Evolutionary conservation across 2,797 vertebrate species (phyloP).

Genomic region (Lithobates sylvaticus): DNA sequence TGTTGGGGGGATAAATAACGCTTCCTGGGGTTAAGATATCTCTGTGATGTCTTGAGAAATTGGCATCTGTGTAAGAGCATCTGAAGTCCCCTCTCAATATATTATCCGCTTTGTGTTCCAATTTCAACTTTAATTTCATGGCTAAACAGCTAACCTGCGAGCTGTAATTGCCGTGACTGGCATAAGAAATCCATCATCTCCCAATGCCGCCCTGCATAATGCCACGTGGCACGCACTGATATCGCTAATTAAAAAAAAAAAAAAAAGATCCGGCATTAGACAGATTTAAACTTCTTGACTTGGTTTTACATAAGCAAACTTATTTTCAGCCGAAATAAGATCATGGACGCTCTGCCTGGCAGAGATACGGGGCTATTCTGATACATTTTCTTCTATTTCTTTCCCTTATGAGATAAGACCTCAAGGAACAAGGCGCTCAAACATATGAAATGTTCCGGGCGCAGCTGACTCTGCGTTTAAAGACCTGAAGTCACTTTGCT

Average conservation of each 20-base stretch:
- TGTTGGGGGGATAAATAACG: too few relatives aligned
- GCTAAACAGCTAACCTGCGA: constrained; percentile 38
- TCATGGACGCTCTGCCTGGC: too few relatives aligned
- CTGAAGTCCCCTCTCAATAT: constrained; percentile 51
- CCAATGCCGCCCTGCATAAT: background rate
- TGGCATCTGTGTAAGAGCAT: constrained; percentile 58
- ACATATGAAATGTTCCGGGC: too few relatives aligned
- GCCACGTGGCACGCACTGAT: background rate
- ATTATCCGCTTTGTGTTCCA: constrained; percentile 55
- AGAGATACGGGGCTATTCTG: too few relatives aligned
- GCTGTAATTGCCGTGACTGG: constrained; percentile 41
- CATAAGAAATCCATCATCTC: constrained; percentile 24
- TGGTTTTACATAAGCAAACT: background rate
- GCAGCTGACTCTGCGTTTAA: too few relatives aligned
- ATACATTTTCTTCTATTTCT: too few relatives aligned
- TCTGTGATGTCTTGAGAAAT: background rate
- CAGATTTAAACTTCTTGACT: background rate
- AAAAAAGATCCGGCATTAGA: background rate
- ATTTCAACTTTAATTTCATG: constrained; percentile 58
- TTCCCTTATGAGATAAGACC: too few relatives aligned
- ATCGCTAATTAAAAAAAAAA: background rate
- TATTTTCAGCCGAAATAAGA: too few relatives aligned
- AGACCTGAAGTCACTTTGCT: too few relatives aligned
- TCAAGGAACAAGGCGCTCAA: too few relatives aligned
- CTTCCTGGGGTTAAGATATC: background rate